Evolutionary conservation across 2,113 vertebrate genomes (phyloP).

Genomic region (Tachysurus fulvidraco): DNA sequence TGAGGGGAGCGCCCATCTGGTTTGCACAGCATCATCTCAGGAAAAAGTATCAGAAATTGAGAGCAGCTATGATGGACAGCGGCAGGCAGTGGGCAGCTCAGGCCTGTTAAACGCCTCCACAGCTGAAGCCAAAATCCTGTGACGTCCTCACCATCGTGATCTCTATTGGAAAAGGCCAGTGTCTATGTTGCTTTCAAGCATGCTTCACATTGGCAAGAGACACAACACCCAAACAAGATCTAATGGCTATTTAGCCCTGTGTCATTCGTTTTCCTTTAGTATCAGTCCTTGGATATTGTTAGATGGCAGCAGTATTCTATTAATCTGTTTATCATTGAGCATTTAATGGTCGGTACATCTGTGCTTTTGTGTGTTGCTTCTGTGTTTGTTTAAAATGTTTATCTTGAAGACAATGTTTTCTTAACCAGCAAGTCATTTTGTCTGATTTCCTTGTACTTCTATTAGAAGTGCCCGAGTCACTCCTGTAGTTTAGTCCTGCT

Average conservation of each 20-base stretch:
- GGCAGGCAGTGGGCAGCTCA: conserved; percentile 45
- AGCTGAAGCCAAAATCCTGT: conserved; percentile 54
- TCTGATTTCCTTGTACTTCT: conserved; percentile 37
- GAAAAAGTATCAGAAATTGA: conserved; percentile 43
- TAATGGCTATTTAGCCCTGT: not conserved
- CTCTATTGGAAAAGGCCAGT: conserved; percentile 32
- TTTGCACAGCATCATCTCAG: conserved; percentile 53
- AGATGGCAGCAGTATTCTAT: conserved; percentile 61
- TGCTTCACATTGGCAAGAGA: conserved; percentile 17
- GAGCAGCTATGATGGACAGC: conserved; percentile 49
- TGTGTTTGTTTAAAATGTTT: conserved; percentile 63
- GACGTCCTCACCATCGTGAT: conserved; percentile 36
- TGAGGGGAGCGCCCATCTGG: conserved; percentile 8
- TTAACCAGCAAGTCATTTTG: conserved; percentile 44
- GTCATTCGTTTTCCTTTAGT: conserved; percentile 23
- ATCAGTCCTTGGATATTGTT: conserved; percentile 29
- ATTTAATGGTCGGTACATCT: conserved; percentile 57
- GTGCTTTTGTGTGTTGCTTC: conserved; percentile 64
- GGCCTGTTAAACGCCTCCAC: conserved; percentile 37
- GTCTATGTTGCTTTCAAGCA: conserved; percentile 16
- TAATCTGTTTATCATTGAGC: conserved; percentile 62
- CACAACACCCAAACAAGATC: conserved; percentile 21
- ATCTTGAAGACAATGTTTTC: conserved; percentile 61
- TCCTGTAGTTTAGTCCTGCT: conserved; percentile 6
- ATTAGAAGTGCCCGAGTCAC: conserved; percentile 10